phyloP scores from a whole-genome alignment of 2,888 invertebrate species.

The Troides oblongomaculatus region DNA sequence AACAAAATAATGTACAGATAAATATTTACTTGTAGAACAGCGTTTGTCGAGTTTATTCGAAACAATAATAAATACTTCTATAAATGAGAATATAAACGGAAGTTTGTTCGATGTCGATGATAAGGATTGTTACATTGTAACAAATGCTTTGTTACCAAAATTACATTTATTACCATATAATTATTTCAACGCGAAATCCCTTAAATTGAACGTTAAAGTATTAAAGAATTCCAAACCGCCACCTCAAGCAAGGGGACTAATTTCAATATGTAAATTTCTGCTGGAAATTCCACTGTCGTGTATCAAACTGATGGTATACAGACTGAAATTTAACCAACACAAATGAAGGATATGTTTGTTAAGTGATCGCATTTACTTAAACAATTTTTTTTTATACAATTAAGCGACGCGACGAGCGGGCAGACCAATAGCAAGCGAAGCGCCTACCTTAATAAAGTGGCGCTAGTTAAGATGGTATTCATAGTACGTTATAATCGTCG shows the following conservation, averaged over 20 bases:
- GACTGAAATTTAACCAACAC: conserved; percentile 32
- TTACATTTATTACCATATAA: conserved; percentile 14
- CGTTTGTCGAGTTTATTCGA: too few relatives aligned
- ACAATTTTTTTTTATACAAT: background rate
- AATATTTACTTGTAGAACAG: too few relatives aligned
- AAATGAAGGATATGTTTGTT: background rate
- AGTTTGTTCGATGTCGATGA: too few relatives aligned
- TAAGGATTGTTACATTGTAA: too few relatives aligned
- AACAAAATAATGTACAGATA: too few relatives aligned
- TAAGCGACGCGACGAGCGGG: too few relatives aligned
- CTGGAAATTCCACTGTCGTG: conserved; percentile 42
- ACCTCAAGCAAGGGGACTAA: conserved; percentile 39
- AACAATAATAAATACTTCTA: too few relatives aligned
- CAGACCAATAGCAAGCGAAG: too few relatives aligned
- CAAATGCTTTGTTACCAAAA: background rate
- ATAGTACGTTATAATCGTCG: too few relatives aligned
- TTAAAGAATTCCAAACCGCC: conserved; percentile 16
- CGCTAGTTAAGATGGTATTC: too few relatives aligned
- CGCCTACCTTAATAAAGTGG: too few relatives aligned
- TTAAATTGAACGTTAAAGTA: conserved; percentile 14
- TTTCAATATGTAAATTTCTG: conserved; percentile 60
- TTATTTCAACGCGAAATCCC: background rate
- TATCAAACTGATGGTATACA: conserved; percentile 51
- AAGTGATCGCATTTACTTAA: background rate
- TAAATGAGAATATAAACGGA: too few relatives aligned